Base-by-base conservation (phyloP, 2,888 invertebrate genomes). In the Xanthorhoe spadicearia region DNA sequence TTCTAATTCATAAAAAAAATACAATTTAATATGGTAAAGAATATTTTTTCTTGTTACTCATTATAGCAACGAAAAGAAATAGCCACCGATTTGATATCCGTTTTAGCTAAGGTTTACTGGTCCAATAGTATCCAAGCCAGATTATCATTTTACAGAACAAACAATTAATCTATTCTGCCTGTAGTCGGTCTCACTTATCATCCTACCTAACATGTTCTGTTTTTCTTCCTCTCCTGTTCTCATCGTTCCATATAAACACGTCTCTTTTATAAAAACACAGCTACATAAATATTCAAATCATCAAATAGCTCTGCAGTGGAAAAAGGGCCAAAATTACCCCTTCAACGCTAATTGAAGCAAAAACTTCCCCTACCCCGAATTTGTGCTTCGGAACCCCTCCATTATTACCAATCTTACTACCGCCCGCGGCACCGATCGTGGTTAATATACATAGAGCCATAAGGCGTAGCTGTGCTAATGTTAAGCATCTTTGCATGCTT, bases 341-440 rank as follows among this genome's bases (percentile, higher is more conserved):
- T 73, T 57, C 53, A 51, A 38, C 64, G 70, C 78, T 82, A 85
- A 83, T 85, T 83, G 79, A 72, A 73, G 76, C 78, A 79, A 82
- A 82, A 81, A 77, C 62, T 69, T n/a, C 57, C 77, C 80, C 69
- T 61, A 53, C 52, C 43, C 43, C 55, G 23, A 13, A n/a, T 43
- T 48, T 15, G 61, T 59, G 63, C 38, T 49, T 61, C 52, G 66
- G 63, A 59, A 61, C 52, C 66, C 76, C 72, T 77, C 74, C 73
- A 78, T 79, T 77, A 74, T 46, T 46, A 10, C 19, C 54, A 9
- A 49, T 54, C 48, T 35, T 15, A 2, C 46, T 46, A 46, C 15
- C 46, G 8, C n/a, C 48, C 17, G 43, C 43, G 15, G 17, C 48
- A 13, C 2, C 15, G 17, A 48, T 48, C 48, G 48, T 17, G 7